Evolutionary conservation across 2,888 invertebrate species (phyloP).

Genomic region (Heliconius cydno): DNA sequence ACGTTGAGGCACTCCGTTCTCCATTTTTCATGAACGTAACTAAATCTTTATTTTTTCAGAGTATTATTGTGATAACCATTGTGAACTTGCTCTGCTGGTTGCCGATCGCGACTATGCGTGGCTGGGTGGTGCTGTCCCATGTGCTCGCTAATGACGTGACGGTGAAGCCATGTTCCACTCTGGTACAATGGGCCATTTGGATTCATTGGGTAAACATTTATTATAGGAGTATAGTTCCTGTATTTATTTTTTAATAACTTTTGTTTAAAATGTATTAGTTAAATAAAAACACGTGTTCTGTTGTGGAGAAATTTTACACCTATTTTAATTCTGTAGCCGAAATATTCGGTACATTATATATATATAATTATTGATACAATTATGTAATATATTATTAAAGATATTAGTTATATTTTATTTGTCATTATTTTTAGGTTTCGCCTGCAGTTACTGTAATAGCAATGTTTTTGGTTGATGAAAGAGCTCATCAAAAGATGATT

Average conservation of each 20-base stretch:
- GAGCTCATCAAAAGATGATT: conserved; percentile 57
- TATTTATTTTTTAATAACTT: neutral
- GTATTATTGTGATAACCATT: conserved; percentile 58
- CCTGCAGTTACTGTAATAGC: conserved; percentile 57
- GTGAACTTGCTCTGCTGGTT: conserved; percentile 70
- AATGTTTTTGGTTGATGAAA: conserved; percentile 57
- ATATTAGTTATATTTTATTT: conserved; percentile 1
- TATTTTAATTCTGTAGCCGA: too few relatives aligned
- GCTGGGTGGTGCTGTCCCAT: conserved; percentile 61
- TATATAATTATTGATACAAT: neutral
- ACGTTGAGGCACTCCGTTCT: too few relatives aligned
- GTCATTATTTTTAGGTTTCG: conserved; percentile 56
- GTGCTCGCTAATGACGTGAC: conserved; percentile 53
- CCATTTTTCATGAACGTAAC: too few relatives aligned
- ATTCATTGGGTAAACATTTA: conserved; percentile 61
- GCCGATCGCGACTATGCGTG: conserved; percentile 66
- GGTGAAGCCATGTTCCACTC: conserved; percentile 53
- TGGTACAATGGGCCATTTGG: conserved; percentile 63
- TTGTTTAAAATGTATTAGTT: neutral
- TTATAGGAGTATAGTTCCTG: neutral
- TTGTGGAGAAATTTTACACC: neutral
- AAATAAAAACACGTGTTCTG: neutral
- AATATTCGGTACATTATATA: too few relatives aligned
- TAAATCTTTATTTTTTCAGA: conserved; percentile 57
- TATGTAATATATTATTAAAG: too few relatives aligned